Evolutionary conservation across 2,113 vertebrate species (phyloP).

Genomic region (Menidia beryllina): DNA sequence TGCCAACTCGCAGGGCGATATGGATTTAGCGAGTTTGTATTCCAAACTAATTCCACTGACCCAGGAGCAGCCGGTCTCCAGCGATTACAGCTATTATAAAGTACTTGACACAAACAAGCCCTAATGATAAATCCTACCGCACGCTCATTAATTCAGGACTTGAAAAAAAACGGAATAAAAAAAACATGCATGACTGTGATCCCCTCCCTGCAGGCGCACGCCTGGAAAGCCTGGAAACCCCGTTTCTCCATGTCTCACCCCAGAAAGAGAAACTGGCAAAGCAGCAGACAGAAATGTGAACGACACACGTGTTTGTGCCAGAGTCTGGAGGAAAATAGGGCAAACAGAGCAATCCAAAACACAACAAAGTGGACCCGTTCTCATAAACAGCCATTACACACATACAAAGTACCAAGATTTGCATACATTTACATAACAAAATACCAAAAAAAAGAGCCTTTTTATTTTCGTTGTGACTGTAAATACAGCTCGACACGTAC

Average conservation of each 20-base stretch:
- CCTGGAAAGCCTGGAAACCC: constrained; percentile 28
- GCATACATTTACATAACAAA: constrained; percentile 63
- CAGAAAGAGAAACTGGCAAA: constrained; percentile 52
- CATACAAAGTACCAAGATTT: constrained; percentile 54
- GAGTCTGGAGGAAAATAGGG: constrained; percentile 61
- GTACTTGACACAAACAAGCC: constrained; percentile 56
- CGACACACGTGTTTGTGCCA: constrained; percentile 48
- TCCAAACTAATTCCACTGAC: constrained; percentile 21
- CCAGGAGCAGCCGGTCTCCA: constrained; percentile 43
- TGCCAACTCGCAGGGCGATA: constrained; percentile 6
- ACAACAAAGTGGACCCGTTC: constrained; percentile 57
- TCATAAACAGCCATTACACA: constrained; percentile 47
- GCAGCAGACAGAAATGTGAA: constrained; percentile 39
- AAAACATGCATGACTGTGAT: constrained; percentile 52
- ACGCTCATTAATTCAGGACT: constrained; percentile 58
- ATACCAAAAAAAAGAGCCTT: constrained; percentile 23
- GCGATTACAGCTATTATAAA: constrained; percentile 47
- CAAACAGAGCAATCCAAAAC: constrained; percentile 53
- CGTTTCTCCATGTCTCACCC: constrained; percentile 37
- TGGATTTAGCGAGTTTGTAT: constrained; percentile 10
- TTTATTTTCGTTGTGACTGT: constrained; percentile 19
- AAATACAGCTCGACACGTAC: constrained; percentile 11
- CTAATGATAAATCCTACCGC: constrained; percentile 54
- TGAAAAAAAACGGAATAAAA: constrained; percentile 38
- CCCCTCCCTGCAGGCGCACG: constrained; percentile 42